These are phyloP conservation scores for Apis cerana DNA, from an alignment of 1,140 invertebrate genomes.

Conservation along the genomic window DNA sequence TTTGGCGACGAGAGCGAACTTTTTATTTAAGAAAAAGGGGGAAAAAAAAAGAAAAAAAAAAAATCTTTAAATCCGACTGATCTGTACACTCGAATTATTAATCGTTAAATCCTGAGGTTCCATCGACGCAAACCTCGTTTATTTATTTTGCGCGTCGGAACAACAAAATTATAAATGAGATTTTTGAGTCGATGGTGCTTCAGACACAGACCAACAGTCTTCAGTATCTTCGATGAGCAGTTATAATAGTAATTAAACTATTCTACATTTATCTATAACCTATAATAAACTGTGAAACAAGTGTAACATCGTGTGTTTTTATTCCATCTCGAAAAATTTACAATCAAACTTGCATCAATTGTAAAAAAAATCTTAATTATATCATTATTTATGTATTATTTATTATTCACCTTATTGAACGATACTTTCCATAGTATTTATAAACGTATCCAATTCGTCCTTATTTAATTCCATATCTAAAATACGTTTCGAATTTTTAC, in stretches of 20 bases:
- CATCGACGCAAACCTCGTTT: conserved; percentile 60
- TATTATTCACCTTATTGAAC: conserved; percentile 11
- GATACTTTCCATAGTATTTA: conserved; percentile 68
- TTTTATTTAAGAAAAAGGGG: conserved; percentile 61
- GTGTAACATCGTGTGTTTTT: conserved; percentile 63
- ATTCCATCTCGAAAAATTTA: conserved; percentile 32
- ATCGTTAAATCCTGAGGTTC: conserved; percentile 63
- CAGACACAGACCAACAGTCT: conserved; percentile 71
- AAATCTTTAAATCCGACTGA: conserved; percentile 71
- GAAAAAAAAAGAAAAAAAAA: conserved; percentile 29
- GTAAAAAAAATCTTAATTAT: neutral
- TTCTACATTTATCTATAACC: conserved; percentile 82
- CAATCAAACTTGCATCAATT: neutral
- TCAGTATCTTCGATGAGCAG: conserved; percentile 80
- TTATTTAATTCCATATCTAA: conserved; percentile 73
- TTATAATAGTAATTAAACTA: conserved; percentile 81
- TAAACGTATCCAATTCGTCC: conserved; percentile 73
- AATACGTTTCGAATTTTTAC: conserved; percentile 59
- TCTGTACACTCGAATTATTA: conserved; percentile 62
- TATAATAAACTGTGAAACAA: conserved; percentile 82
- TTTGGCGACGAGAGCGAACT: conserved; percentile 70
- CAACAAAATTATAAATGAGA: conserved; percentile 59
- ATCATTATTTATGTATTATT: neutral
- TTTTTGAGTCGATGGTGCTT: conserved; percentile 67
- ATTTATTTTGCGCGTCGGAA: conserved; percentile 52